Percentiles rank a stretch among this genome's conserved stretches.
Evolutionary conservation across 2,888 invertebrate genomes (phyloP).

Genomic region (Tanaodytes sp.): DNA sequence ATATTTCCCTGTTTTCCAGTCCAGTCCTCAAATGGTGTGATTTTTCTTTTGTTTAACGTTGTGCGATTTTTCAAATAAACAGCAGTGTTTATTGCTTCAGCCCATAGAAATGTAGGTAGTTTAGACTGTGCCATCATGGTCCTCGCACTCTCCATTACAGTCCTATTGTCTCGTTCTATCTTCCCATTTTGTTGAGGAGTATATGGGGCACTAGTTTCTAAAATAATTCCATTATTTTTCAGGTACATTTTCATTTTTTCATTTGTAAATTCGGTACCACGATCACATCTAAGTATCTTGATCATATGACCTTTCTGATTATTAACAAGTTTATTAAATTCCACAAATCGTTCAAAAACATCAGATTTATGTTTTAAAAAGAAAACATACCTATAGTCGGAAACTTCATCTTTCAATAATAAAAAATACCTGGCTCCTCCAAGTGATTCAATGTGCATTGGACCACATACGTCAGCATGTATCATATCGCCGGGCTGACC

Average conservation of each 20-base stretch:
- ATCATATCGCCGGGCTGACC: slow-evolving; percentile 33
- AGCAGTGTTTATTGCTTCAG: slow-evolving; percentile 32
- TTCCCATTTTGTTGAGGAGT: slow-evolving; percentile 33
- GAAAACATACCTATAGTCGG: slow-evolving; percentile 41
- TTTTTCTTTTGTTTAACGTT: background rate
- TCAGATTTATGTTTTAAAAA: slow-evolving; percentile 53
- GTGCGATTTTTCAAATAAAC: slow-evolving; percentile 13
- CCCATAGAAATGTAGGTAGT: slow-evolving; percentile 26
- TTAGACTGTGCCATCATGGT: slow-evolving; percentile 23
- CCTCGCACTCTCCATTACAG: slow-evolving; percentile 33
- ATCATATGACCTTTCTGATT: slow-evolving; percentile 41
- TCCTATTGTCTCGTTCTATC: slow-evolving; percentile 33
- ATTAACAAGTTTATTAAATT: slow-evolving; percentile 24
- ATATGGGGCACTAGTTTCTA: slow-evolving; percentile 17
- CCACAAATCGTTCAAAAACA: slow-evolving; percentile 51
- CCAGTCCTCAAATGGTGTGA: slow-evolving; percentile 7
- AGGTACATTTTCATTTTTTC: background rate
- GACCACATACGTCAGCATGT: slow-evolving; percentile 43
- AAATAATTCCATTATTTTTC: background rate
- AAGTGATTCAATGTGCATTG: slow-evolving; percentile 40
- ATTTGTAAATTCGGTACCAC: slow-evolving; percentile 41
- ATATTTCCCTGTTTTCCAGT: background rate
- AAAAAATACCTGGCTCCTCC: slow-evolving; percentile 43
- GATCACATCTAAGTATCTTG: slow-evolving; percentile 44
- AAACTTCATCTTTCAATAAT: slow-evolving; percentile 10